These are phyloP conservation scores for Saxicola maurus DNA, from an alignment of 2,797 vertebrate species.

Conservation along the genomic window DNA sequence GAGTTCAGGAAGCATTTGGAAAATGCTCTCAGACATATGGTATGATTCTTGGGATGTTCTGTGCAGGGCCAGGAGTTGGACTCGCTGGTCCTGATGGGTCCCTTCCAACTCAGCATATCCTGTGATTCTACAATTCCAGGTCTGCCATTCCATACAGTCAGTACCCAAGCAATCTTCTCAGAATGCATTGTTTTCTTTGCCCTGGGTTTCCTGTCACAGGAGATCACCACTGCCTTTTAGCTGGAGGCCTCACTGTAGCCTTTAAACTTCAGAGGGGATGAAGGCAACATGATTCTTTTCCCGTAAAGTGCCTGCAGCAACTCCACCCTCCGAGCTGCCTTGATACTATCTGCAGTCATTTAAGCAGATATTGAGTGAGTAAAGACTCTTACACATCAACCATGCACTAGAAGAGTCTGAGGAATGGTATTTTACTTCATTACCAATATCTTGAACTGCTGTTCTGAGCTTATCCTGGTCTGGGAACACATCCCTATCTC, in stretches of 20 bases:
- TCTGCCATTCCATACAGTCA: not conserved
- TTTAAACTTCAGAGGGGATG: not conserved
- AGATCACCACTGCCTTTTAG: not conserved
- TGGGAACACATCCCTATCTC: not conserved
- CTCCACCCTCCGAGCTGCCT: not conserved
- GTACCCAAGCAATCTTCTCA: not conserved
- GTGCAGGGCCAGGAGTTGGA: not conserved
- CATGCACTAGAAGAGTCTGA: not conserved
- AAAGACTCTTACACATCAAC: not conserved
- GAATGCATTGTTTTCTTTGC: not conserved
- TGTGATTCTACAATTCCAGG: not conserved
- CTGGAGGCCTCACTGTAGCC: not conserved
- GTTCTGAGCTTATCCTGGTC: not conserved
- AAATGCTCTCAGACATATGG: not conserved
- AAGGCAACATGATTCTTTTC: not conserved
- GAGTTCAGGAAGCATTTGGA: not conserved
- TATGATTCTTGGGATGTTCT: not conserved
- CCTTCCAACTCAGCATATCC: not conserved
- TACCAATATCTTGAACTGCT: not conserved
- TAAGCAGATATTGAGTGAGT: not conserved
- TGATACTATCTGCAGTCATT: slow-evolving; percentile 24
- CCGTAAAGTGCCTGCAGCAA: not conserved
- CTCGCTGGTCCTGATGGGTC: not conserved
- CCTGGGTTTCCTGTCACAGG: not conserved
- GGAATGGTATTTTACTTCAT: not conserved